Conservation (phyloP, 2,888 invertebrate species). For the Disparrhopalites patrizii region DNA sequence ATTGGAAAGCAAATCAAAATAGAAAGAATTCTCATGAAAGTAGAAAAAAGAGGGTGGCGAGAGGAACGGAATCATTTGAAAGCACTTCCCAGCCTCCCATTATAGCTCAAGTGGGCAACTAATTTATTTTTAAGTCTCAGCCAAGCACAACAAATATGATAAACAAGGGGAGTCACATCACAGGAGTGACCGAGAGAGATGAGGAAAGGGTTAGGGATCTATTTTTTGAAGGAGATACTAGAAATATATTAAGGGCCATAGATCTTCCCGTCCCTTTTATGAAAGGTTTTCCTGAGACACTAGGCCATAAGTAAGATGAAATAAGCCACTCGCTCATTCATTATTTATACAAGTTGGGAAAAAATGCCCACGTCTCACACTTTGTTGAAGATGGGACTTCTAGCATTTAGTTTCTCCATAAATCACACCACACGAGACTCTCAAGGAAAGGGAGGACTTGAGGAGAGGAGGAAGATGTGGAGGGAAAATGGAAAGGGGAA, state of each 20-base stretch:
- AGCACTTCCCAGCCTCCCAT: no score
- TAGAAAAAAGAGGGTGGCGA: no score
- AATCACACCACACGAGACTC: constrained; percentile 48
- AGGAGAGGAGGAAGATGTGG: constrained; percentile 23
- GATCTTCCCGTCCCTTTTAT: constrained; percentile 1
- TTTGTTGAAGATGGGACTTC: constrained; percentile 29
- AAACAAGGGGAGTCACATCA: no score
- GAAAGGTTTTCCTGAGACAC: constrained; percentile 2
- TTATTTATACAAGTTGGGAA: constrained; percentile 46
- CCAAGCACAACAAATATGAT: no score
- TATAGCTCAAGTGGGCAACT: no score
- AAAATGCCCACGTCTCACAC: constrained; percentile 39
- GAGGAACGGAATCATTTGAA: no score
- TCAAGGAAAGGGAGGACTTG: constrained; percentile 30
- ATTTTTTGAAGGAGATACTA: no score
- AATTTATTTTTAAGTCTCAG: no score
- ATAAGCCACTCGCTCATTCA: constrained; percentile 44
- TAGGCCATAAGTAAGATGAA: constrained; percentile 14
- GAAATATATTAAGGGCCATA: background rate
- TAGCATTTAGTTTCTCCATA: constrained; percentile 47
- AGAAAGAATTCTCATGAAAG: no score
- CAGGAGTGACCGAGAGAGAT: no score
- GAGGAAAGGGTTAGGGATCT: no score
- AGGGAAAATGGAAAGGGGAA: background rate
- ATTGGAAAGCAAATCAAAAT: no score